Conservation (phyloP, 2,113 vertebrate genomes). For the Chaetura pelagica region DNA sequence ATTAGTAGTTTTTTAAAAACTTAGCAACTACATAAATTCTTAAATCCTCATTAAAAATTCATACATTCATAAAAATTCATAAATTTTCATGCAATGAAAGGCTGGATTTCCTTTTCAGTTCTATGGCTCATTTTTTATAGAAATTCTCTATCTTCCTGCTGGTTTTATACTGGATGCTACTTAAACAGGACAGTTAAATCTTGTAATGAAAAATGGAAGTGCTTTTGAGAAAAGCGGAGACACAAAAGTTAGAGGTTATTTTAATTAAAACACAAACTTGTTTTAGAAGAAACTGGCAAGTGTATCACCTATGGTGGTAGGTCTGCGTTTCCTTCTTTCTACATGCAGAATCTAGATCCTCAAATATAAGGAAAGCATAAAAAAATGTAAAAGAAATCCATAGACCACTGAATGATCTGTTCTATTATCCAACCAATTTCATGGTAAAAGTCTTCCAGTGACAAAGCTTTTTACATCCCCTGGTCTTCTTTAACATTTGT, state of each 20-base stretch:
- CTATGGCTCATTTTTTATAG: neutral
- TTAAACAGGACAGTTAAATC: neutral
- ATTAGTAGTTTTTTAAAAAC: neutral
- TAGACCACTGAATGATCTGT: neutral
- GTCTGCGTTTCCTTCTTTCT: neutral
- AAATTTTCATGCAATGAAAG: neutral
- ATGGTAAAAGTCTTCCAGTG: neutral
- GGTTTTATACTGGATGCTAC: neutral
- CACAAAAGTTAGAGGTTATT: neutral
- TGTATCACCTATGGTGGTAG: neutral
- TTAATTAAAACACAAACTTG: neutral
- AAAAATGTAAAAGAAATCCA: slow-evolving; percentile 7
- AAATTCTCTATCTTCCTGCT: neutral
- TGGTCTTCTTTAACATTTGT: neutral
- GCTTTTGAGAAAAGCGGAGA: neutral
- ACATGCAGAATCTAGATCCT: neutral
- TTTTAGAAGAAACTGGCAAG: neutral
- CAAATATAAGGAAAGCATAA: neutral
- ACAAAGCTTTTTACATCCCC: neutral
- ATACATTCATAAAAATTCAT: no score
- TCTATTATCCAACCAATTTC: neutral
- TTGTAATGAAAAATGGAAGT: neutral
- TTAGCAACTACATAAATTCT: neutral
- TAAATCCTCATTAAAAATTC: no score
- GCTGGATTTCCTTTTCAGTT: neutral